These are phyloP conservation scores for Poeciliopsis retropinna DNA, from an alignment of 2,113 vertebrate genomes.

Conservation along the genomic window DNA sequence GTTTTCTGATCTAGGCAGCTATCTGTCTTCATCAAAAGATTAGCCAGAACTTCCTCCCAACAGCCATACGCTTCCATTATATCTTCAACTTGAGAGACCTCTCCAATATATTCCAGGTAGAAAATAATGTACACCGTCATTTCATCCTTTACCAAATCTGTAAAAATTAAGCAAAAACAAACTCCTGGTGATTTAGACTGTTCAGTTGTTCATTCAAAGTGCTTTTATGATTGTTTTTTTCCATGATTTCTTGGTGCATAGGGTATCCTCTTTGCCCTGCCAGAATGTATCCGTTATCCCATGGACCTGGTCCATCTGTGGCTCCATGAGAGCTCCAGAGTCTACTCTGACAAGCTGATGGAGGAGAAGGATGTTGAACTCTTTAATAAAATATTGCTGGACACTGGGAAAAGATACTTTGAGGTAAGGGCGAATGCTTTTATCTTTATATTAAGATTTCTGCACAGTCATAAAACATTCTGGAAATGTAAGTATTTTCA, in stretches of 20 bases:
- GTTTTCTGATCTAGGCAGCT: conserved; percentile 63
- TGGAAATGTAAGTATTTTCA: background rate
- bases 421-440: conserved; percentile 53
- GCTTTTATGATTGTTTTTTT: background rate
- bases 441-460: background rate
- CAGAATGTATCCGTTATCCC: conserved; percentile 73
- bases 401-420: conserved; percentile 80
- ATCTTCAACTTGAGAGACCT: conserved; percentile 84
- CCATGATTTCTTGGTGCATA: conserved; percentile 40
- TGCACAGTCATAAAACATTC: background rate
- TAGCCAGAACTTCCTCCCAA: conserved; percentile 84
- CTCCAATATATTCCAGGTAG: conserved; percentile 80
- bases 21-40: conserved; percentile 86
- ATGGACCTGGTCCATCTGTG: conserved; percentile 80
- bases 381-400: conserved; percentile 82
- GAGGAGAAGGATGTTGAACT: conserved; percentile 82
- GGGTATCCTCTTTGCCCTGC: conserved; percentile 77
- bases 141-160: background rate
- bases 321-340: conserved; percentile 79
- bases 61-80: conserved; percentile 82
- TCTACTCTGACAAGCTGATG: conserved; percentile 82
- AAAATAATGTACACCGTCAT: background rate
- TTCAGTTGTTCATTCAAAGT: background rate
- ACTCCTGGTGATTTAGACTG: background rate
- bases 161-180: background rate